Base-by-base conservation (phyloP, 1,140 invertebrate genomes). In the Ostrea denselamellosa region DNA sequence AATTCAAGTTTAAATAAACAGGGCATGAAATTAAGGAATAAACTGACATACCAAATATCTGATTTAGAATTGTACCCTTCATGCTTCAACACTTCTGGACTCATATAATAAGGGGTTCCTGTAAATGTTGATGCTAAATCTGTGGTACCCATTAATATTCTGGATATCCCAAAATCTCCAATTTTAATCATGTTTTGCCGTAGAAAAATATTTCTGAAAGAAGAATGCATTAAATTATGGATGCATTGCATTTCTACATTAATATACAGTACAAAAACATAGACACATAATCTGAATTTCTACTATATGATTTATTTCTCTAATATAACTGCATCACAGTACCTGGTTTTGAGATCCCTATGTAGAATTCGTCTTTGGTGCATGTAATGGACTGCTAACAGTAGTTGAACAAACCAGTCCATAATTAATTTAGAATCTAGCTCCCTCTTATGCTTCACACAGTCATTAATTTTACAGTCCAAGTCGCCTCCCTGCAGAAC, bases 281-380 rank as follows among this genome's bases (percentile, higher is more conserved):
- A 44, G 34, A 44, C 34, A 44, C 34, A 44, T 44, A 44, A 44
- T 44, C 5, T 44, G 2, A 44, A 44, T 44, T 44, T 5, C 34
- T 44, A 44, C 34, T 44, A 44, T 44, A 44, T 44, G 34, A 44
- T 44, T 44, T 44, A 44, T 44, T 44, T 44, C 34, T 44, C 34
- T 44, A 44, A 44, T 44, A 44, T 44, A 44, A 44, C 34, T 44
- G 34, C 5, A 44, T 52, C n/a, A 51, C 17, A 14, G 5, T 71
- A 95, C 95, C 94, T 94, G 28, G 95, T 93, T 91, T 95, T 95
- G 8, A 95, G 91, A 90, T 95, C 95, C 87, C 95, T 91, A 87
- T 95, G 95, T 44, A 95, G 90, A 22, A 95, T 92, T 71, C 93
- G 89, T n/a, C 93, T 87, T 89, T 89, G 93, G 88, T 95, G 95